phyloP scores from a whole-genome alignment of 2,113 vertebrate species.

The Eclectus roratus region DNA sequence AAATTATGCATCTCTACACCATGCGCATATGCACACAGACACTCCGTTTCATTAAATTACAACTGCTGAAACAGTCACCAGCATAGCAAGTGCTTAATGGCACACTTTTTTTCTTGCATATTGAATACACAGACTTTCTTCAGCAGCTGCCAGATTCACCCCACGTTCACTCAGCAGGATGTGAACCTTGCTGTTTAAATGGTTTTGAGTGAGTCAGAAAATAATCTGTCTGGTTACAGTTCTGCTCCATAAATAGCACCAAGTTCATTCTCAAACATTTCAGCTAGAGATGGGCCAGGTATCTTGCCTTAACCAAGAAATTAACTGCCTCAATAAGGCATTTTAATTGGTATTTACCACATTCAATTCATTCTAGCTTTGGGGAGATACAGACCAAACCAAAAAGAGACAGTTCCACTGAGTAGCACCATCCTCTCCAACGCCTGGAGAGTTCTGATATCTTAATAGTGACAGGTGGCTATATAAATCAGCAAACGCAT shows the following conservation, averaged over 20 bases:
- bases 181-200: background rate
- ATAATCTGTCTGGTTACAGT: background rate
- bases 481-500: background rate
- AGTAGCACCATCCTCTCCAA: background rate
- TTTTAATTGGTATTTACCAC: background rate
- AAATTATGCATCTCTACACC: background rate
- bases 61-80: background rate
- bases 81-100: background rate
- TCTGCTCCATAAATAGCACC: background rate
- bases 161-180: background rate
- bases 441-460: background rate
- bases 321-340: background rate
- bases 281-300: background rate
- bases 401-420: background rate
- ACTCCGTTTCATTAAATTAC: background rate
- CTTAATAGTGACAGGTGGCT: background rate
- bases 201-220: background rate
- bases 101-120: background rate
- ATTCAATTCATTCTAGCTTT: background rate
- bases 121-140: background rate
- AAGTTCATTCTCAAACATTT: background rate
- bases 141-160: background rate
- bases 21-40: accelerated
- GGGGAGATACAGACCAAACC: background rate
- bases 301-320: background rate